A percentile compares a stretch with the other conserved stretches of the same genome.
These are phyloP conservation scores for Taxidea taxus DNA, from an alignment of 2,113 vertebrate genomes.

Conservation along the genomic window DNA sequence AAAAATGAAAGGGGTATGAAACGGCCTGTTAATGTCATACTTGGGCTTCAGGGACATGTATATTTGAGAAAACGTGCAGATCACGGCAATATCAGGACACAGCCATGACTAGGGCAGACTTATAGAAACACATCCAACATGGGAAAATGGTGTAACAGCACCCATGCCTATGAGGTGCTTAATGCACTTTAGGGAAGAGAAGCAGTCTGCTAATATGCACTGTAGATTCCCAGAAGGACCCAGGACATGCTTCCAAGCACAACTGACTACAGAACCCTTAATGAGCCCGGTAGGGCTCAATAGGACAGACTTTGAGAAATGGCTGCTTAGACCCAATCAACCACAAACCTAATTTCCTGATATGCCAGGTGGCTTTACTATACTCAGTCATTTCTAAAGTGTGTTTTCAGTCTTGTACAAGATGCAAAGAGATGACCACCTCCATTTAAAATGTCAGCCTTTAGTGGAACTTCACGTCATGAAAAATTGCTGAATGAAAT, in stretches of 20 bases:
- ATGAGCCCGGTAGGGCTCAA: neutral
- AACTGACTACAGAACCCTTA: neutral
- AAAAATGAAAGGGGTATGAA: neutral
- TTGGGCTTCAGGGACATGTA: neutral
- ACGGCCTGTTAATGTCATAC: neutral
- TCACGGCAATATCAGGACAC: neutral
- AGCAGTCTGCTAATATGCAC: neutral
- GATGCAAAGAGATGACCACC: neutral
- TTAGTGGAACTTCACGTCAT: neutral
- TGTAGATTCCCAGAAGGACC: neutral
- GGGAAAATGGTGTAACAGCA: neutral
- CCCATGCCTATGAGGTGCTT: neutral
- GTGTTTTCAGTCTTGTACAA: neutral
- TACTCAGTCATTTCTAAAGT: neutral
- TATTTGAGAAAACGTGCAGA: neutral
- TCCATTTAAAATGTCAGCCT: neutral
- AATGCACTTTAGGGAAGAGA: neutral
- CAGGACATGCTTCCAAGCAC: neutral
- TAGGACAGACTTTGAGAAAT: neutral
- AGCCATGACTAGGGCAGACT: neutral
- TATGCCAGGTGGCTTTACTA: neutral
- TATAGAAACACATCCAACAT: neutral
- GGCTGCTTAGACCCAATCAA: neutral
- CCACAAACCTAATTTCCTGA: neutral
- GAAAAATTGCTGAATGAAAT: slow-evolving; percentile 17